phyloP scores from a whole-genome alignment of 2,113 vertebrate genomes.

The Microcebus tavaratra region DNA sequence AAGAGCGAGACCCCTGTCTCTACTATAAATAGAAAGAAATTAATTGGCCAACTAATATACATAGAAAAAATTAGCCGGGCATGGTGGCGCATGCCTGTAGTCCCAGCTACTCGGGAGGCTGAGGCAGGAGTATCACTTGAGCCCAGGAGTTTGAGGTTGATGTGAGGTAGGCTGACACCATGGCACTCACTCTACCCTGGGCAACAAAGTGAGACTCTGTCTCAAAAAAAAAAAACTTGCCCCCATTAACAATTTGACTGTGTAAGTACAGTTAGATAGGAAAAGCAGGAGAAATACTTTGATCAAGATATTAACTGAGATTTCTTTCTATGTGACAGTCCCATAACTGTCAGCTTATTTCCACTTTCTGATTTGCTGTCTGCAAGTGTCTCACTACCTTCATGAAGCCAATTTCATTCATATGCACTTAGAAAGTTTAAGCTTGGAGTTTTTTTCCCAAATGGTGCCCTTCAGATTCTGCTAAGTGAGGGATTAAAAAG shows the following conservation, averaged over 20 bases:
- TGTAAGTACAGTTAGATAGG: conserved; percentile 8
- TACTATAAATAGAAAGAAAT: too few species aligned
- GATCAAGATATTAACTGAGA: conserved; percentile 1
- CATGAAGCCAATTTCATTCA: neutral
- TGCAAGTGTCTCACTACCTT: neutral
- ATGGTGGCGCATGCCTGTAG: too few species aligned
- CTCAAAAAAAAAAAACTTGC: too few species aligned
- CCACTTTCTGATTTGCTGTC: neutral
- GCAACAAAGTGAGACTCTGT: too few species aligned
- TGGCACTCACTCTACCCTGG: too few species aligned
- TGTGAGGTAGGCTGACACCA: too few species aligned
- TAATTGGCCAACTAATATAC: too few species aligned
- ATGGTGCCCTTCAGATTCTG: neutral
- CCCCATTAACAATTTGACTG: neutral
- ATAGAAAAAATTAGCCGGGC: too few species aligned
- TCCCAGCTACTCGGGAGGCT: too few species aligned
- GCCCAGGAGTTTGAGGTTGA: too few species aligned
- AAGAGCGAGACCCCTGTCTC: too few species aligned
- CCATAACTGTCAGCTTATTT: neutral
- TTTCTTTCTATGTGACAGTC: neutral
- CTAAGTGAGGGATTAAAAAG: neutral
- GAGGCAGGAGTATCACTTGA: too few species aligned
- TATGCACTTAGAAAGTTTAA: neutral
- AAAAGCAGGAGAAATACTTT: neutral
- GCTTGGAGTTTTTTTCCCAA: neutral